These are phyloP conservation scores for Drosophila quasianomalipes DNA, from an alignment of 2,888 invertebrate genomes.

Conservation along the genomic window DNA sequence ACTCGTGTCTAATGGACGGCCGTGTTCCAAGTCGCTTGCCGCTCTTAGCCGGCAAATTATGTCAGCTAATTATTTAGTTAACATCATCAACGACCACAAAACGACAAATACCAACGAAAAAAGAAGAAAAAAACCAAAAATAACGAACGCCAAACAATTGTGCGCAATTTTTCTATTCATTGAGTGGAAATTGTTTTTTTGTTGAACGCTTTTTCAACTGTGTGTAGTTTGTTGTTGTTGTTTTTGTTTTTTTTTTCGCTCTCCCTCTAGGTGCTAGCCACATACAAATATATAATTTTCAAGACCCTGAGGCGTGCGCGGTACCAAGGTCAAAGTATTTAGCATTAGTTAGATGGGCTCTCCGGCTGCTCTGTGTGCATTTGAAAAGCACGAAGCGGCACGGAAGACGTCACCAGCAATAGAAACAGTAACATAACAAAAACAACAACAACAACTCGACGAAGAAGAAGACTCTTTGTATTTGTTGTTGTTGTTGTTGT, in stretches of 20 bases:
- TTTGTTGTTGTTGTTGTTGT: conserved; percentile 10
- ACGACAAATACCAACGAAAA: conserved; percentile 23
- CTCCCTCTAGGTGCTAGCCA: conserved; percentile 58
- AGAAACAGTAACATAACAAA: conserved; percentile 49
- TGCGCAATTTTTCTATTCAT: conserved; percentile 80
- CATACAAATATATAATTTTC: conserved; percentile 71
- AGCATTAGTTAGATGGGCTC: conserved; percentile 80
- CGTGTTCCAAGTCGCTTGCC: conserved; percentile 27
- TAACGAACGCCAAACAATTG: conserved; percentile 68
- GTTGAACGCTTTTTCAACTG: conserved; percentile 44
- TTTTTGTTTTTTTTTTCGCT: conserved; percentile 24
- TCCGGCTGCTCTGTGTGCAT: conserved; percentile 56
- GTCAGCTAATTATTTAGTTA: conserved; percentile 81
- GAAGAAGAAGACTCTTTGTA: conserved; percentile 44
- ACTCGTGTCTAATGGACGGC: conserved; percentile 73
- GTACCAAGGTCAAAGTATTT: conserved; percentile 79
- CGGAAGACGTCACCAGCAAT: conserved; percentile 65
- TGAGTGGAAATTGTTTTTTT: conserved; percentile 78
- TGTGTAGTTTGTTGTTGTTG: conserved; percentile 2
- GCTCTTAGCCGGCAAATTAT: conserved; percentile 76
- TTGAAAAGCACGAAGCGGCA: conserved; percentile 78
- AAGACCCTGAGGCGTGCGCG: conserved; percentile 74
- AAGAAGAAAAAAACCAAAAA: conserved; percentile 7
- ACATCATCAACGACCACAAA: conserved; percentile 62
- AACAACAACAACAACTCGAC: conserved; percentile 9